phyloP scores from a whole-genome alignment of 2,888 invertebrate species.

The Callimorpha dominula region DNA sequence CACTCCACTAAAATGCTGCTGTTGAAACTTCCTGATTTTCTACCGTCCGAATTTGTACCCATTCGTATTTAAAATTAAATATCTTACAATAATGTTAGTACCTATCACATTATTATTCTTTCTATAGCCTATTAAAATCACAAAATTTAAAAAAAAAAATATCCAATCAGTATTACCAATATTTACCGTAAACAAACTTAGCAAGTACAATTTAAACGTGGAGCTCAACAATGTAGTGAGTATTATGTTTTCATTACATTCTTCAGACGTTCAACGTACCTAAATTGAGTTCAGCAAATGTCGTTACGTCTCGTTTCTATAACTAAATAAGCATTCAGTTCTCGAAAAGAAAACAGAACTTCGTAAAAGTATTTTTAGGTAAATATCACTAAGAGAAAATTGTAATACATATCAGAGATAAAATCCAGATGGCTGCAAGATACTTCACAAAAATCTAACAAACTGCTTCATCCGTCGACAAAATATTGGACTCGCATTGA shows the following conservation, averaged over 20 bases:
- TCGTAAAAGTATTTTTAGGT: slow-evolving; percentile 60
- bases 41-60: too few relatives aligned
- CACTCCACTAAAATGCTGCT: too few relatives aligned
- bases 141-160: neutral
- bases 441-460: slow-evolving; percentile 59
- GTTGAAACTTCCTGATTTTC: too few relatives aligned
- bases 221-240: slow-evolving; percentile 24
- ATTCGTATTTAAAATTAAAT: too few relatives aligned
- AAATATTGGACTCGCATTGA: slow-evolving; percentile 60
- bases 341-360: slow-evolving; percentile 68
- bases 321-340: slow-evolving; percentile 69
- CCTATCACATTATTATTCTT: neutral
- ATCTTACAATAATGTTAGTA: too few relatives aligned
- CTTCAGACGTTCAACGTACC: slow-evolving; percentile 71
- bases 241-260: slow-evolving; percentile 60
- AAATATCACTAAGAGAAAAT: slow-evolving; percentile 68
- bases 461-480: slow-evolving; percentile 59
- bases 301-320: slow-evolving; percentile 68
- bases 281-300: slow-evolving; percentile 69
- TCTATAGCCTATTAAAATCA: neutral
- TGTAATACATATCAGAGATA: slow-evolving; percentile 66
- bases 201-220: neutral
- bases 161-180: neutral
- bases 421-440: slow-evolving; percentile 68
- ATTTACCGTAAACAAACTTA: neutral